Conservation (phyloP, 1,140 invertebrate genomes). For the Leptinotarsa undecemlineata region DNA sequence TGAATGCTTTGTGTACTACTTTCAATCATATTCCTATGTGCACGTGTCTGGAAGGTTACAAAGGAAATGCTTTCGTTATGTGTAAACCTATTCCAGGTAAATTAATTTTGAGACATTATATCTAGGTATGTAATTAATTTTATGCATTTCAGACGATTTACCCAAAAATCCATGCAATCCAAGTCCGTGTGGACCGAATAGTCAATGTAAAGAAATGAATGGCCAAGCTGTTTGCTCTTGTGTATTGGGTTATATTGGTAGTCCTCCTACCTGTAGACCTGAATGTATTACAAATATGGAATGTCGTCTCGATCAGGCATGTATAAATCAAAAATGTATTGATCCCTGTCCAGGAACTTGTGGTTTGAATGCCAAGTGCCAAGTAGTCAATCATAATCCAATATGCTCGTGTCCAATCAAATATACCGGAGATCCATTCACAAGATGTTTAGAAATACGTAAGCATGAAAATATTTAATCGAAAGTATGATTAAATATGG, state of each 20-base stretch:
- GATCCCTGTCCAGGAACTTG: constrained; percentile 72
- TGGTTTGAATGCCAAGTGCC: constrained; percentile 64
- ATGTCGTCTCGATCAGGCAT: constrained; percentile 67
- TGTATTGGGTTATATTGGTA: constrained; percentile 64
- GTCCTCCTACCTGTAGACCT: constrained; percentile 67
- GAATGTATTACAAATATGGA: constrained; percentile 70
- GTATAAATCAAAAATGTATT: constrained; percentile 71
- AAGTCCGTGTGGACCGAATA: constrained; percentile 69
- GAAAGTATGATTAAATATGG: too few relatives aligned
- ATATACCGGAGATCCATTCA: constrained; percentile 76
- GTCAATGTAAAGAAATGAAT: constrained; percentile 66
- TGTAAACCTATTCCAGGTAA: constrained; percentile 63
- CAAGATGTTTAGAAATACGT: constrained; percentile 55
- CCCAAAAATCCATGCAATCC: constrained; percentile 67
- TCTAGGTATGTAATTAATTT: constrained; percentile 59
- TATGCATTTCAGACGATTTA: constrained; percentile 54
- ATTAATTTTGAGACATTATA: constrained; percentile 26
- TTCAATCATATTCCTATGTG: constrained; percentile 69
- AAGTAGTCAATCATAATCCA: constrained; percentile 76
- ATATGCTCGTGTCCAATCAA: constrained; percentile 71
- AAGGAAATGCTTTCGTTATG: constrained; percentile 67
- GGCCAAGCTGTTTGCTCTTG: constrained; percentile 70
- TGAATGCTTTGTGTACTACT: constrained; percentile 68
- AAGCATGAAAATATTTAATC: constrained; percentile 32
- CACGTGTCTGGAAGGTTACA: constrained; percentile 64